Evolutionary conservation across 2,888 invertebrate species (phyloP), one percentile per base, ranked within the genome.

Genomic region (Drosophila anomelani): DNA sequence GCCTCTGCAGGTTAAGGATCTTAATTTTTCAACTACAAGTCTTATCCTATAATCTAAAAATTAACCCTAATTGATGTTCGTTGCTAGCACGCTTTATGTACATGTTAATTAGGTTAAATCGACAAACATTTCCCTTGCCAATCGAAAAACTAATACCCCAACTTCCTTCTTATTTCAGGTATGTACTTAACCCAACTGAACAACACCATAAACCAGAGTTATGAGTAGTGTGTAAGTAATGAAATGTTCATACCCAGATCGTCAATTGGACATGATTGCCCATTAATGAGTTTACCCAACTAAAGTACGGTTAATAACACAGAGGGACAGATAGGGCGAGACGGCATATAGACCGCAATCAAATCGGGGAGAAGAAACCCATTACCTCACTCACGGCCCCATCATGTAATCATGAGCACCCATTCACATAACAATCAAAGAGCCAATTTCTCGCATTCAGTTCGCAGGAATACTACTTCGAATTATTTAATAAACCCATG

Each of bases 401-500:
- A 70, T 71, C 47, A 43, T 73, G 36, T 39, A 72, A 73, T 73
- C 72, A 74, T 64, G 58, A 43, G 57, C 32, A 29, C 64, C 75
- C 75, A 72, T 73, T 74, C 64, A 41, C 66, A 79, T 54, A 55
- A 63, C 71, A 79, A 87, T 81, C 80, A 82, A 51, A 68, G 62
- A 68, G 62, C 56, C 64, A 78, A 82, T 88, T 88, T 85, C 68
- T 56, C 55, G 73, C 64, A 85, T 78, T 88, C 78, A 76, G 73
- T 74, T 71, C 26, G 47, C 41, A 73, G 58, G 84, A 85, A 77
- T 68, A 61, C 74, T 72, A 69, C 84, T 77, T 70, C 72, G 70
- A 86, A 85, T 79, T 79, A 80, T 83, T 80, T 86, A 83, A 88
- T 88, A 88, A 83, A 86, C 86, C 87, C 84, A 88, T 85, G 88